phyloP scores from a whole-genome alignment of 2,113 vertebrate species.

The Gavia stellata region DNA sequence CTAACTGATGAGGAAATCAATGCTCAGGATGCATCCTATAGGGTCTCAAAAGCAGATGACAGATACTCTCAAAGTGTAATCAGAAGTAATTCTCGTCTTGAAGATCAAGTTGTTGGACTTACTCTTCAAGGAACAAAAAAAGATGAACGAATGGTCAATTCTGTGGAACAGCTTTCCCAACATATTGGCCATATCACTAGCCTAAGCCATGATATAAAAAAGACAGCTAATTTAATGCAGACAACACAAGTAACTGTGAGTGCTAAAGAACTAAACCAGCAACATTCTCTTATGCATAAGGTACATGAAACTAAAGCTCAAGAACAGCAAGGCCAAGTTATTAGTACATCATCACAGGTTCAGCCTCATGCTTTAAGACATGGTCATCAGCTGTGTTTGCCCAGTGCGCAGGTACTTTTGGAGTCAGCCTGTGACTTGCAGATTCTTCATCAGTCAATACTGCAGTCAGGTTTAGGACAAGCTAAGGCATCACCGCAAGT shows the following conservation, averaged over 20 bases:
- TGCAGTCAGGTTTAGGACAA: conserved; percentile 78
- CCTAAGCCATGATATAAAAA: conserved; percentile 78
- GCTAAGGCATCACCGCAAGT: conserved; percentile 80
- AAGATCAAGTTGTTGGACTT: conserved; percentile 85
- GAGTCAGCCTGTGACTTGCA: conserved; percentile 85
- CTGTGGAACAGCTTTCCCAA: conserved; percentile 80
- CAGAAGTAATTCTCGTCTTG: conserved; percentile 87
- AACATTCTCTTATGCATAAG: conserved; percentile 81
- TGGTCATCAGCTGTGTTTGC: conserved; percentile 82
- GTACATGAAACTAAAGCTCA: conserved; percentile 79
- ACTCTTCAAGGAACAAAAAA: conserved; percentile 78
- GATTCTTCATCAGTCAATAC: conserved; percentile 88
- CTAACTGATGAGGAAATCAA: conserved; percentile 74
- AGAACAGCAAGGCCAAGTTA: conserved; percentile 79
- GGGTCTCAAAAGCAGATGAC: conserved; percentile 90
- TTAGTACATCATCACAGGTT: conserved; percentile 67
- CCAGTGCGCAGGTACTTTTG: conserved; percentile 85
- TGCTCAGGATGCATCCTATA: conserved; percentile 81
- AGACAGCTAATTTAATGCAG: conserved; percentile 76
- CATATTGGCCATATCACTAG: conserved; percentile 74
- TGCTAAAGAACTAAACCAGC: conserved; percentile 83
- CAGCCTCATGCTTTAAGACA: conserved; percentile 76
- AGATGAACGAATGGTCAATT: conserved; percentile 78
- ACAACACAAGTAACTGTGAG: conserved; percentile 77
- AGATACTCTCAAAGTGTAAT: conserved; percentile 93